Evolutionary conservation across 1,140 invertebrate genomes (phyloP), one percentile per base, ranked within the genome.

Genomic region (Bombus superbus): DNA sequence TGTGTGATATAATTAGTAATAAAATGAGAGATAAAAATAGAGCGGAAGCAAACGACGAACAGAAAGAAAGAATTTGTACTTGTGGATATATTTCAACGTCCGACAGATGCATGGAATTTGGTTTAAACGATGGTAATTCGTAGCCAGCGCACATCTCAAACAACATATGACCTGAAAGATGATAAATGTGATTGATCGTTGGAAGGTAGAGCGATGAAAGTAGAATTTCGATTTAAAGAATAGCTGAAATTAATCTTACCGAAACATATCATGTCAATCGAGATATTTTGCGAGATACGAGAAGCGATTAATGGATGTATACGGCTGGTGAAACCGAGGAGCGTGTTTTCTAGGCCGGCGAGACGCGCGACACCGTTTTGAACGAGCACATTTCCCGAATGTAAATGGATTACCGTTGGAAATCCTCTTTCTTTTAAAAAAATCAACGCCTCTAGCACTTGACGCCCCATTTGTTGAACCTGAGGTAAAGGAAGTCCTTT

Each of bases 121-220:
- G 97, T 90, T 97, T 96, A 28, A 98, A 96, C 79, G 96, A 96
- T 86, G 97, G 96, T 72, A 98, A 95, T 92, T 98, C 98, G 87
- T 97, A 97, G 57, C 98, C 98, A 40, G 97, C 97, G 91, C 97
- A 97, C 98, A 99, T 99, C 96, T 99, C 98, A 94, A 98, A 98
- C 53, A 99, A 95, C 89, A 99, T 96, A 93, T 98, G 97, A 88
- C 97, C 96, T 97, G 90, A 28, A 72, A 53, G 91, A 80, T 75
- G 86, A 84, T 25, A 77, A n/a, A 86, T 10, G 64, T 15, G 59
- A n/a, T 9, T 28, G 15, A 15, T 77, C 4, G 40, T 71, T n/a
- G 40, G n/a, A 38, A 75, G n/a, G 22, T 25, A 3, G 28, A n/a
- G 6, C 2, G 47, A 75, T 57, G 13, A 25, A n/a, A 28, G 47